Conservation (phyloP, 2,797 vertebrate genomes). For the Alosa sapidissima region DNA sequence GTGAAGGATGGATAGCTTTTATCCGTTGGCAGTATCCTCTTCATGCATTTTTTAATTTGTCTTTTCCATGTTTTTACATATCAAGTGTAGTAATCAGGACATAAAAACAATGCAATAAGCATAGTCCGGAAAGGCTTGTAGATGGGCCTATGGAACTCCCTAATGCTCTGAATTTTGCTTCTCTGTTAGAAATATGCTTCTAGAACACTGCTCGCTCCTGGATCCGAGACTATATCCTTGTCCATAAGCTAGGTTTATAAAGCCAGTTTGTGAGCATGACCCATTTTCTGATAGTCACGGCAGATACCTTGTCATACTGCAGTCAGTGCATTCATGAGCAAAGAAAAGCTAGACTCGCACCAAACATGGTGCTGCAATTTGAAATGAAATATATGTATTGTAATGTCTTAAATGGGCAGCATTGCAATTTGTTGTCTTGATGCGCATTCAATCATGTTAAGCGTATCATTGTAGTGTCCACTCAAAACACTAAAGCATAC, state of each 20-base stretch:
- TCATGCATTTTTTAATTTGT: conserved; percentile 29
- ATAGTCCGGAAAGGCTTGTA: conserved; percentile 68
- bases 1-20: conserved; percentile 60
- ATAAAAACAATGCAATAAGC: conserved; percentile 72
- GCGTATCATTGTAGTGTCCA: conserved; percentile 40
- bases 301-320: conserved; percentile 15
- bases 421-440: conserved; percentile 55
- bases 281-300: conserved; percentile 25
- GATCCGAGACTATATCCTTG: conserved; percentile 15
- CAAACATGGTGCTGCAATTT: conserved; percentile 35
- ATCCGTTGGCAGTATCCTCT: conserved; percentile 19
- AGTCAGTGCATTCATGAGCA: conserved; percentile 14
- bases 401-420: conserved; percentile 63
- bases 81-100: conserved; percentile 68
- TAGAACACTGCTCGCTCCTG: conserved; percentile 15
- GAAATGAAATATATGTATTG: conserved; percentile 48
- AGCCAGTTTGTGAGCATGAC: conserved; percentile 36
- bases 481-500: conserved; percentile 28
- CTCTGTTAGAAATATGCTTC: conserved; percentile 22
- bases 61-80: conserved; percentile 56
- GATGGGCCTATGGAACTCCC: conserved; percentile 48
- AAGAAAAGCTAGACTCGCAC: conserved; percentile 52
- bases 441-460: conserved; percentile 42
- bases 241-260: conserved; percentile 19
- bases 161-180: conserved; percentile 22